Conservation (phyloP, 1,140 invertebrate genomes). For the Dinoponera quadriceps region DNA sequence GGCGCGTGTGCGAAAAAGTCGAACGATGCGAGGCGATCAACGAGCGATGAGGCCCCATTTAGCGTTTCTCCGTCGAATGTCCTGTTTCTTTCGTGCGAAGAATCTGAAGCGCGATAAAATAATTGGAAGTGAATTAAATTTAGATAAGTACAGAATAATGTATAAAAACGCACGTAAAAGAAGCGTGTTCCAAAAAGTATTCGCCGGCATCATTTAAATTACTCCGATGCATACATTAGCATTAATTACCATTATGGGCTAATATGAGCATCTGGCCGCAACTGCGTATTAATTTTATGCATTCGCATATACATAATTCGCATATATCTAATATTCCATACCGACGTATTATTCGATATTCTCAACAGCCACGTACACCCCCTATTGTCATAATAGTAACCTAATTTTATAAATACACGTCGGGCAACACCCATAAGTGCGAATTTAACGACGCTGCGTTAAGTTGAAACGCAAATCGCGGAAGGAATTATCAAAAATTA, state of each 20-base stretch:
- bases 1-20: too few species aligned
- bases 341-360: conserved; percentile 6
- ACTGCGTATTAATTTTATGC: conserved; percentile 24
- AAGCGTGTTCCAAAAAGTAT: conserved; percentile 8
- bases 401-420: not conserved
- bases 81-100: too few species aligned
- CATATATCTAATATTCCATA: conserved; percentile 14
- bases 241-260: conserved; percentile 17
- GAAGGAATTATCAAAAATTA: not conserved
- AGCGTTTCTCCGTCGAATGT: too few species aligned
- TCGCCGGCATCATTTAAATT: not conserved
- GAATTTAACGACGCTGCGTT: not conserved
- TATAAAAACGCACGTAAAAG: not conserved
- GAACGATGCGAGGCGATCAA: too few species aligned
- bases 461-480: not conserved
- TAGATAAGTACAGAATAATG: not conserved
- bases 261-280: conserved; percentile 25
- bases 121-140: too few species aligned
- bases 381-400: conserved; percentile 17
- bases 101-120: too few species aligned
- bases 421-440: too few species aligned
- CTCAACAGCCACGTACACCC: not conserved
- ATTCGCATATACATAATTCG: not conserved
- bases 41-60: too few species aligned
- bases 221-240: not conserved